Evolutionary conservation across 2,888 invertebrate species (phyloP).

Genomic region (Erebia epiphron): DNA sequence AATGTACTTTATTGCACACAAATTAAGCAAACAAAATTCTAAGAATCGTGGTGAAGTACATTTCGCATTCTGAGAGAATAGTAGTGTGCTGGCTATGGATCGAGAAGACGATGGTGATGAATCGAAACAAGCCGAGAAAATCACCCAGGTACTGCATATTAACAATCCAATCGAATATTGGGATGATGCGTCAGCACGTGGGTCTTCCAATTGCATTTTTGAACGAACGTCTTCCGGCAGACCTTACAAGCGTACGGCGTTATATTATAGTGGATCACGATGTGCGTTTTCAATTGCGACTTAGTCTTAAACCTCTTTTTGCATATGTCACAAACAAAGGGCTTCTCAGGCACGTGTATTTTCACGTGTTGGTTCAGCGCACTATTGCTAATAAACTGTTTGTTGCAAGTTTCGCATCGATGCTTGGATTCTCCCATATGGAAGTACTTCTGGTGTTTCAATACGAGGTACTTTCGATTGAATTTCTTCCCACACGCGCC

Average conservation of each 20-base stretch:
- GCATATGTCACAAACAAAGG: neutral
- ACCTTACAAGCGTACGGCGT: neutral
- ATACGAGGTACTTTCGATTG: slow-evolving; percentile 48
- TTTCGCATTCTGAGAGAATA: too few species aligned
- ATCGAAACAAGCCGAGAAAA: too few species aligned
- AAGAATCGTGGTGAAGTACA: too few species aligned
- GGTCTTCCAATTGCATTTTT: neutral
- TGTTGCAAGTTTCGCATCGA: slow-evolving; percentile 5
- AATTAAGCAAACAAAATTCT: too few species aligned
- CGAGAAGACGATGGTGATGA: neutral
- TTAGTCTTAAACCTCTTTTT: neutral
- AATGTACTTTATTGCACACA: too few species aligned
- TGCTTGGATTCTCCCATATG: slow-evolving; percentile 61
- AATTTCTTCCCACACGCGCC: slow-evolving; percentile 59
- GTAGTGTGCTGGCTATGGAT: too few species aligned
- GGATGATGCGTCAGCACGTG: neutral
- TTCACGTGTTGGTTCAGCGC: neutral
- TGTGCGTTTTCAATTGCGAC: neutral
- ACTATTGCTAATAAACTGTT: neutral
- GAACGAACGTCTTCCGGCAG: neutral
- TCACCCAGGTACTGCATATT: too few species aligned
- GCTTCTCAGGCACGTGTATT: neutral
- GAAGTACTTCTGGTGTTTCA: slow-evolving; percentile 56
- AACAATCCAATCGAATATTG: neutral
- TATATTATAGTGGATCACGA: slow-evolving; percentile 1